Base-by-base conservation (phyloP, 2,888 invertebrate species). In the Erynnis tages region DNA sequence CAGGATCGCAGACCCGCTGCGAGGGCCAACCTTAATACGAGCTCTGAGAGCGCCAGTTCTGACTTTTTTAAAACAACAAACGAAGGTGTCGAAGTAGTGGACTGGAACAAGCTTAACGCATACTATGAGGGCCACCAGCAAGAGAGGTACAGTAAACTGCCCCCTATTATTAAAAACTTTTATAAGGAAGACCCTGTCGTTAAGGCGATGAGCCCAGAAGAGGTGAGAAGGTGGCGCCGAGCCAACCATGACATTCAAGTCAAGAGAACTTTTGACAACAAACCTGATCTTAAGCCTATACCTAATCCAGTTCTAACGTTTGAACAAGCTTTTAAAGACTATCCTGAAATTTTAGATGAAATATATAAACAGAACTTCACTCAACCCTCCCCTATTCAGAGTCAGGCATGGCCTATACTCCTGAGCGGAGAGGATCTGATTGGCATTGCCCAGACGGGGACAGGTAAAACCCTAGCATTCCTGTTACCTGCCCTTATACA, bases 361-460 rank as follows among this genome's bases (percentile, higher is more conserved):
- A 95, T 98, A 38, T 75, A 90, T 41, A 95, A 95, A 61, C 95
- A 95, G 64, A 93, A 93, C 0, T 98, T 98, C 73, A 78, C 79
- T 16, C 92, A 91, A 55, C 98, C 98, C 0, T 95, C 97, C 0
- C 98, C 98, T 0, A 97, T 98, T 66, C 97, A 98, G 80, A 90
- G 94, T 54, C 98, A 98, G 83, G 95, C 97, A 0, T 99, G 98
- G 98, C 99, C 99, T 1, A 92, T 98, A 55, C 89, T 98, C 0
- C 82, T 99, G 32, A 93, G 93, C 67, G 99, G 99, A 0, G 93
- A 94, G 70, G 98, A 99, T 82, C 82, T 98, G 74, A 98, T 99
- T 75, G 98, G 98, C 5, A 98, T 99, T 60, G 98, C 98, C 0
- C 98, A 98, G 84, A 97, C 97, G 4, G 97, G 97, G 50, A 96